Conservation (phyloP, 2,797 vertebrate genomes). For the Taeniopygia guttata region DNA sequence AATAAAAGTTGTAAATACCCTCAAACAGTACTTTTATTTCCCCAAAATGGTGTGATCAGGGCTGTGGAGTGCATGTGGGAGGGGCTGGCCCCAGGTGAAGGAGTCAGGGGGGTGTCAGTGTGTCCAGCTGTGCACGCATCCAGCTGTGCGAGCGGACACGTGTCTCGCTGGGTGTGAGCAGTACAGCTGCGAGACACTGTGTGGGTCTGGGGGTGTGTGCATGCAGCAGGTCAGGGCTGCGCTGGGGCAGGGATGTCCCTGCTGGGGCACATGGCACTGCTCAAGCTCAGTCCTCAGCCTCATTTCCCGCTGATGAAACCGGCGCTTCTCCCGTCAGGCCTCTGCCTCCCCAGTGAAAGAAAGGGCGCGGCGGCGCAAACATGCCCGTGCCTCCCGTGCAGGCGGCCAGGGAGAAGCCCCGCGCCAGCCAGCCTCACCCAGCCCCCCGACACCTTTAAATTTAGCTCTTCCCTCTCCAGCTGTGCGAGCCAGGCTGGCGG, state of each 20-base stretch:
- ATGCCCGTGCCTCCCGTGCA: background rate
- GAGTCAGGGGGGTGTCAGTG: background rate
- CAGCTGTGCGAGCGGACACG: rapidly evolving
- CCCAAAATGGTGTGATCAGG: rapidly evolving
- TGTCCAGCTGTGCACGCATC: background rate
- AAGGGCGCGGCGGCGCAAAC: background rate
- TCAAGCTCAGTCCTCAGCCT: rapidly evolving
- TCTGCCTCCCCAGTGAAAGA: background rate
- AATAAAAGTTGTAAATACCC: constrained; percentile 18
- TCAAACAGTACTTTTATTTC: background rate
- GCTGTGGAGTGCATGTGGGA: background rate
- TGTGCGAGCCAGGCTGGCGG: background rate
- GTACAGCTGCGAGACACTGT: background rate
- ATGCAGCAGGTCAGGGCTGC: background rate
- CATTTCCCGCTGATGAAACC: background rate
- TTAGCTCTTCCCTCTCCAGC: background rate
- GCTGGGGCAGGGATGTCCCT: background rate
- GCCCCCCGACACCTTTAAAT: background rate
- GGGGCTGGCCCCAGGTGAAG: background rate
- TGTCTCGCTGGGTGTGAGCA: background rate
- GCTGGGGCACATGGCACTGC: rapidly evolving
- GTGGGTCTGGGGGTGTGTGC: background rate
- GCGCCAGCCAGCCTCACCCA: background rate
- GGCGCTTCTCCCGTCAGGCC: background rate
- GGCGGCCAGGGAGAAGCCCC: background rate